Percentiles rank a stretch among this genome's conserved stretches.
Conservation (phyloP, 1,140 invertebrate species). For the Drosophila nigromelanica region DNA sequence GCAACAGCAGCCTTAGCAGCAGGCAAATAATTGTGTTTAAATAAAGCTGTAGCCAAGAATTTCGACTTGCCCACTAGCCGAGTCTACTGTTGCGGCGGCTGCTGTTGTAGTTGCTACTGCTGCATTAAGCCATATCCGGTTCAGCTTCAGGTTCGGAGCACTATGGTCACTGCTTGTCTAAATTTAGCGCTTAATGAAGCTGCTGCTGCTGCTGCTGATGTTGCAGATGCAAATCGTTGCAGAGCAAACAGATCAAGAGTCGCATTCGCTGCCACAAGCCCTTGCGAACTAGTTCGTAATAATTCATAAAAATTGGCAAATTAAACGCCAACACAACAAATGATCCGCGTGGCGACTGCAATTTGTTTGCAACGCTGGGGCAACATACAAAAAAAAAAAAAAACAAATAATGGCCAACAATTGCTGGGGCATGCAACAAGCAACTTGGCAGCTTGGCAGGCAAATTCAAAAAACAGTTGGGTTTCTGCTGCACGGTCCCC, state of each 20-base stretch:
- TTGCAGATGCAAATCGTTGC: constrained; percentile 61
- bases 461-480: constrained; percentile 32
- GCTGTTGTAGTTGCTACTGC: constrained; percentile 49
- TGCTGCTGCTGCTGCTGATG: constrained; percentile 33
- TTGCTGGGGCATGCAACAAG: constrained; percentile 17
- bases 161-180: constrained; percentile 69
- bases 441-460: neutral
- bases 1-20: constrained; percentile 16
- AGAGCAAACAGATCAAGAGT: constrained; percentile 57
- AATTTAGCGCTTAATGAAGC: constrained; percentile 82
- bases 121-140: constrained; percentile 82
- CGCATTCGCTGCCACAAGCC: constrained; percentile 19
- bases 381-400: constrained; percentile 30
- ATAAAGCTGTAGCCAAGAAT: constrained; percentile 67
- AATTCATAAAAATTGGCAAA: constrained; percentile 83
- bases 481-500: constrained; percentile 21
- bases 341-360: constrained; percentile 68
- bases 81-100: constrained; percentile 28
- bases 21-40: constrained; percentile 81
- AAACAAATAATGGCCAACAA: constrained; percentile 26
- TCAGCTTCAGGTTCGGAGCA: constrained; percentile 44
- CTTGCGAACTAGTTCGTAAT: constrained; percentile 42
- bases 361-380: constrained; percentile 51
- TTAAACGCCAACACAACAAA: constrained; percentile 81
- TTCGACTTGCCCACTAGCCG: constrained; percentile 35